phyloP scores from a whole-genome alignment of 2,113 vertebrate genomes.

The Chaetodon trifascialis region DNA sequence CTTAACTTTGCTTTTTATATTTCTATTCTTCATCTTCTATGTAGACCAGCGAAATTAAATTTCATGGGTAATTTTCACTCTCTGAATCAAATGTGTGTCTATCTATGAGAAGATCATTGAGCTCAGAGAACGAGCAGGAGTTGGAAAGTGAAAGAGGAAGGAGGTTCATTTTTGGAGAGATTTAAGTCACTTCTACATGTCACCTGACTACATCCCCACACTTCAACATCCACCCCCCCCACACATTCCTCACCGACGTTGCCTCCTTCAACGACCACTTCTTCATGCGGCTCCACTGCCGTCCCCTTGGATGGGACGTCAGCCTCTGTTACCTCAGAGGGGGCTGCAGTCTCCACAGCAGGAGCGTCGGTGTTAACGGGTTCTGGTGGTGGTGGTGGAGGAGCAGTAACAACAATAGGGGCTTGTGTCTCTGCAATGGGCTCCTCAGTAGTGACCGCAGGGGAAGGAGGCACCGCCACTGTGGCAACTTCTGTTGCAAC shows the following conservation, averaged over 20 bases:
- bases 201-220: not conserved
- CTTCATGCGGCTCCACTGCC: fast-evolving
- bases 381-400: not conserved
- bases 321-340: not conserved
- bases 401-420: not conserved
- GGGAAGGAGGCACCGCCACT: fast-evolving
- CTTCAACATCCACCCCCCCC: not conserved
- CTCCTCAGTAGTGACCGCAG: not conserved
- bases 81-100: not conserved
- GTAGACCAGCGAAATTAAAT: not conserved
- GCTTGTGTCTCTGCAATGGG: not conserved
- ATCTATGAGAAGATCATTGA: not conserved
- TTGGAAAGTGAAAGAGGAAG: not conserved
- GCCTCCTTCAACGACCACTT: not conserved
- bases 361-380: not conserved
- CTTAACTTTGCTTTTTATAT: not conserved
- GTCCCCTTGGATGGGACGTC: not conserved
- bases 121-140: not conserved
- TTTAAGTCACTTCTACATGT: not conserved
- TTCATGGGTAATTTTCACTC: not conserved
- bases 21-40: not conserved
- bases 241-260: conserved; percentile 47
- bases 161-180: not conserved
- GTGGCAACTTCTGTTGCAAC: not conserved
- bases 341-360: not conserved